A percentile compares a stretch with the other conserved stretches of the same genome.
phyloP scores from a whole-genome alignment of 37 sponge, comb jelly and placozoan species.

The Cliona cf. orientalis region DNA sequence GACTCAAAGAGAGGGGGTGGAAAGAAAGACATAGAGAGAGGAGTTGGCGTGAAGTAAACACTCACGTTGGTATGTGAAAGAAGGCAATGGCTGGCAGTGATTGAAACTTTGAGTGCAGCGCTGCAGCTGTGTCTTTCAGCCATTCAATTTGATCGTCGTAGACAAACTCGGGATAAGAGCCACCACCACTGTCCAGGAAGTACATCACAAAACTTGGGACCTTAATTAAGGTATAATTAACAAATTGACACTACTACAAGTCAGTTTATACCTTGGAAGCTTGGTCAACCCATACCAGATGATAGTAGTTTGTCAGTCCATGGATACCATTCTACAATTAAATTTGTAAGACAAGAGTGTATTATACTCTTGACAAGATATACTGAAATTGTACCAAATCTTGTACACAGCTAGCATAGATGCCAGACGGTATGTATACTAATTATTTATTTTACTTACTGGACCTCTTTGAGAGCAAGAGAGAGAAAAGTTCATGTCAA shows the following conservation, averaged over 20 bases:
- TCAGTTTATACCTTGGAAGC: neutral
- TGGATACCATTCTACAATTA: no score
- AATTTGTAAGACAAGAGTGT: no score
- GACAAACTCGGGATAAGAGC: conserved; percentile 46
- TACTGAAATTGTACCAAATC: no score
- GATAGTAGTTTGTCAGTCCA: conserved; percentile 51
- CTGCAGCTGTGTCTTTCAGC: conserved; percentile 1
- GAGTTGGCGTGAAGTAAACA: neutral
- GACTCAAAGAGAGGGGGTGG: neutral
- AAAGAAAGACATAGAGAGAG: neutral
- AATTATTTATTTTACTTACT: neutral
- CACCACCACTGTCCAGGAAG: conserved; percentile 69
- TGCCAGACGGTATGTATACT: no score
- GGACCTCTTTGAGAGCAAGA: conserved; percentile 42
- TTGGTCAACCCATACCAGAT: neutral
- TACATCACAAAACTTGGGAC: conserved; percentile 34
- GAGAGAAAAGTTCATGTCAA: conserved; percentile 28
- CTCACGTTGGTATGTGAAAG: conserved; percentile 45
- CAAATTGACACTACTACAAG: neutral
- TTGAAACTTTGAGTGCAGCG: neutral
- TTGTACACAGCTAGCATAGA: no score
- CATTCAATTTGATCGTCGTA: conserved; percentile 53
- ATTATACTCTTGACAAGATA: no score
- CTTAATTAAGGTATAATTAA: neutral
- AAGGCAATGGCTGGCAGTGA: conserved; percentile 25